Percentiles rank a stretch among this genome's conserved stretches.
Evolutionary conservation across 2,797 vertebrate species (phyloP).

Genomic region (Pampus argenteus): DNA sequence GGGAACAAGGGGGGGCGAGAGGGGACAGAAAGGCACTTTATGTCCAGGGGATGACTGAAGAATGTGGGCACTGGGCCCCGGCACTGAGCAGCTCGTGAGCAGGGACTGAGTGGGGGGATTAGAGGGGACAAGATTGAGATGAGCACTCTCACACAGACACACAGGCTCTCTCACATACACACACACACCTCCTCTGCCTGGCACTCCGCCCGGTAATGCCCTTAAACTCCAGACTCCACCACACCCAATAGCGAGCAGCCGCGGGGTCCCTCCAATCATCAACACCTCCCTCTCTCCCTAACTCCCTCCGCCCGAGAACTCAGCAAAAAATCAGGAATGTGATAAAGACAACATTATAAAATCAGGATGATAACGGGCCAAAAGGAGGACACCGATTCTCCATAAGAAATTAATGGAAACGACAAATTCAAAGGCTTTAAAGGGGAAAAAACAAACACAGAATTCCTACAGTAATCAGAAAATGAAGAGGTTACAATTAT

Average conservation of each 20-base stretch:
- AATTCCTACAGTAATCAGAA: conserved; percentile 4
- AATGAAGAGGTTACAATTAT: not conserved
- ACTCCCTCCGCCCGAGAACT: conserved; percentile 16
- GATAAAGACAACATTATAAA: conserved; percentile 47
- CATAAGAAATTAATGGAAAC: conserved; percentile 1
- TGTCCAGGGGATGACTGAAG: conserved; percentile 74
- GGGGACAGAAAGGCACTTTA: conserved; percentile 70
- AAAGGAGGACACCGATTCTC: conserved; percentile 10
- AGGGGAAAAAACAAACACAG: not conserved
- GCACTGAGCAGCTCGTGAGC: conserved; percentile 74
- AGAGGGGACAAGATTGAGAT: conserved; percentile 76
- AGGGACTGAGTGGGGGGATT: conserved; percentile 75
- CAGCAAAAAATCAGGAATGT: conserved; percentile 27
- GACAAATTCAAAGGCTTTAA: not conserved
- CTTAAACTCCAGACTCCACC: conserved; percentile 79
- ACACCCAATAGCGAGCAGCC: conserved; percentile 64
- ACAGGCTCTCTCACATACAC: conserved; percentile 3
- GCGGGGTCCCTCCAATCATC: conserved; percentile 53
- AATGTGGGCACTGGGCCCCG: conserved; percentile 80
- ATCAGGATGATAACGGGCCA: conserved; percentile 25
- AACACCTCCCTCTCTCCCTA: conserved; percentile 19
- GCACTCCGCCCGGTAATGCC: conserved; percentile 77
- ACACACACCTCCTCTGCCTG: conserved; percentile 63
- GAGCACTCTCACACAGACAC: conserved; percentile 49
- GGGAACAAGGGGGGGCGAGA: conserved; percentile 32